Base-by-base conservation (phyloP, 2,888 invertebrate genomes). In the Nephrotoma guestfalica region DNA sequence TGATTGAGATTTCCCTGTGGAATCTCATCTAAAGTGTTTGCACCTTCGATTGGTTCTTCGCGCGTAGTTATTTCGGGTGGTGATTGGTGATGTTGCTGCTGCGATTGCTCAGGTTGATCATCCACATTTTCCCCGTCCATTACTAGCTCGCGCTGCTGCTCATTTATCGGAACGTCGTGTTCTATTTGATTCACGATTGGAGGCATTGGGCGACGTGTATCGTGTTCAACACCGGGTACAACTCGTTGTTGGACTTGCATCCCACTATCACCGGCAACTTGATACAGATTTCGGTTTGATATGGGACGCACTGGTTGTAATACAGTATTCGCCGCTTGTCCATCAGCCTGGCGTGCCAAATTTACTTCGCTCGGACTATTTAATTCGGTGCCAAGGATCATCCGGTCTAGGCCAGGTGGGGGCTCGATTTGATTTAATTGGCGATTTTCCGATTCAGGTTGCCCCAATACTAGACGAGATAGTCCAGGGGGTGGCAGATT, bases 391-490 rank as follows among this genome's bases (percentile, higher is more conserved):
- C 93, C 93, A 6, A 92, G 93, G 42, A 93, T 92, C 92, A 93
- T 93, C 84, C 93, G 91, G 83, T 93, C 91, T 41, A 93, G 89
- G 0, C 93, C 92, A 1, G 93, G 93, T 47, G 90, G 90, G 30
- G 93, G 93, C 87, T 93, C 93, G 86, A 45, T 87, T 87, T 1
- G 71, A 84, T 83, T 57, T 43, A 87, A 86, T 15, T 88, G 91
- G 86, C 89, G 91, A 87, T 92, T 93, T 88, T 92, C 93, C 43
- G 92, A 89, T 88, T 95, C 94, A 85, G 94, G 93, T 89, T 94
- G 94, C 0, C 95, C 95, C 0, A 95, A 92, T 3, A 94, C 95
- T 92, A 95, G 92, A 88, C 95, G 92, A 13, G 94, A 93, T 9
- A 94, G 89, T 0, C 95, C 95, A 0, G 94, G 94, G 3, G 94